Base-by-base conservation (phyloP, 2,888 invertebrate species). In the Phoronis australis region DNA sequence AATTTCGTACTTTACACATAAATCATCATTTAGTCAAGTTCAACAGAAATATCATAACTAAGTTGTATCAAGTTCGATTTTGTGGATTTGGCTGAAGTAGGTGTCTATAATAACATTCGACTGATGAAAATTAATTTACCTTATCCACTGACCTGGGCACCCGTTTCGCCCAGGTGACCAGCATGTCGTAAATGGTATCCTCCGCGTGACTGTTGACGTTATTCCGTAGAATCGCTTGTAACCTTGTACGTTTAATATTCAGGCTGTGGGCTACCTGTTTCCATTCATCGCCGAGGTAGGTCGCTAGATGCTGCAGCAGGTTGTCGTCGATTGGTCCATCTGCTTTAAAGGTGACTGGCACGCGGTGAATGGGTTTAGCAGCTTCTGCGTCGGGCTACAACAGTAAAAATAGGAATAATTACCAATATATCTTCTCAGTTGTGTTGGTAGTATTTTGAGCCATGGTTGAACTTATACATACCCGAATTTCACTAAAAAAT, bases 251-350 rank as follows among this genome's bases (percentile, higher is more conserved):
- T 48, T 62, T 62, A 18, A 73, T 55, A 45, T 62, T 64, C 12
- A 73, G 57, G 22, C 61, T 52, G 23, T 61, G 60, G 1, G 70
- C 73, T 41, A 73, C 47, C 24, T 55, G 57, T 35, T 57, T 61
- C 72, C 73, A 73, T 45, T 71, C 71, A 20, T 71, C 70, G 1
- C 70, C 71, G 4, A 73, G 47, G 41, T 69, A 66, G 5, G 50
- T 39, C 1, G 73, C 57, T 20, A 73, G 44, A 37, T 60, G 57
- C 18, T 56, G 56, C 22, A 73, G 47, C n/a, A 68, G 47, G 9
- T 60, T 62, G 35, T 67, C 59, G 25, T 64, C 66, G 15, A 71
- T 52, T 4, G 68, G 57, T 35, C 69, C 66, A 51, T 62, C 61
- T 21, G 59, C 44, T 12, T 50, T 58, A 6, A 69, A 46, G 6